Evolutionary conservation across 1,140 invertebrate species (phyloP), one percentile per base, ranked within the genome.

Genomic region (Drosophila punjabiensis): DNA sequence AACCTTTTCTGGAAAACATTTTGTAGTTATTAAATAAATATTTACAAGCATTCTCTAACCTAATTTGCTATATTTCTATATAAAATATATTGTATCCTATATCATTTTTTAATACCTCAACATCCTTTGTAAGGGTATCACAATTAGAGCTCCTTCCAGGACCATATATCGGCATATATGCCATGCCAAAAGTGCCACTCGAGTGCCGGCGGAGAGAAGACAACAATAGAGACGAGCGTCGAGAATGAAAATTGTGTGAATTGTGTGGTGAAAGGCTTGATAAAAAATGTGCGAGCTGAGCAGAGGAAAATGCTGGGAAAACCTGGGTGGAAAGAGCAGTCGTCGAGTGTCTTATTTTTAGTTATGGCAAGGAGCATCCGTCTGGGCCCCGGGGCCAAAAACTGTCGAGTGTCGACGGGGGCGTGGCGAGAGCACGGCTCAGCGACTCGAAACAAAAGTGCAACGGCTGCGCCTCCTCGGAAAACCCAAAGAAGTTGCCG

Each of bases 361-460:
- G 79, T 88, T 83, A 74, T 80, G 84, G 67, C 62, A 80, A 65
- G 59, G 76, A 67, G 73, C 81, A 82, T 74, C 53, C 70, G 45
- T 74, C 68, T 73, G 70, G 45, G 53, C 53, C 66, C 59, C 43
- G 30, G 56, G 55, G 68, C 70, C 69, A 39, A 73, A 73, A 43
- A 74, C 70, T 32, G 55, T 52, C 18, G 61, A 52, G 60, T 71
- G 76, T 56, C 48, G 53, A 58, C 3, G 24, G 24, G 52, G 53
- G 71, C 62, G 64, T 47, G 60, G 41, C 61, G 35, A 64, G 73
- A 48, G 71, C 80, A 87, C 82, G 73, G 79, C 79, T 86, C 86
- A 90, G 79, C 87, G 86, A 86, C 58, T 80, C 66, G 86, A 81
- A 89, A 89, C 82, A 89, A 89, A 85, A 89, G 86, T 79, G 70